Evolutionary conservation across 2,113 vertebrate species (phyloP).

Genomic region (Anthoscopus minutus): DNA sequence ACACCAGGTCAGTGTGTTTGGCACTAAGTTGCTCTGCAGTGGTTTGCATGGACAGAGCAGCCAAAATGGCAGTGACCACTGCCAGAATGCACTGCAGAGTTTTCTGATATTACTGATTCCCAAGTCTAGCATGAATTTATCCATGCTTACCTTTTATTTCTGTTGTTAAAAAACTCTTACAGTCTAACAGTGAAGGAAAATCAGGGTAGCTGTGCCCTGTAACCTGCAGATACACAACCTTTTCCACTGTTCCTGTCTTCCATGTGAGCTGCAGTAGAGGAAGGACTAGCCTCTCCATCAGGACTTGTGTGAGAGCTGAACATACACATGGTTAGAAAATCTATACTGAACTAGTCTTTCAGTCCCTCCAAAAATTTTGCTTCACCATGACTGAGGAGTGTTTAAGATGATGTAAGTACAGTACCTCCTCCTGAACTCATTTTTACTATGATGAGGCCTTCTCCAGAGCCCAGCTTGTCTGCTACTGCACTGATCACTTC

Average conservation of each 20-base stretch:
- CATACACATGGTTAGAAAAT: background rate
- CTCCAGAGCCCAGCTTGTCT: conserved; percentile 91
- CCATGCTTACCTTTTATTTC: background rate
- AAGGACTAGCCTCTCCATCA: background rate
- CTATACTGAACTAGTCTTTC: background rate
- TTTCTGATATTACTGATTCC: background rate
- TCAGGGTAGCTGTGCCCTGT: background rate
- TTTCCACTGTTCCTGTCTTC: background rate
- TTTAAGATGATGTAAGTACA: background rate
- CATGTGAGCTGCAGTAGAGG: background rate
- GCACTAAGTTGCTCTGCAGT: background rate
- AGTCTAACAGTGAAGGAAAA: background rate
- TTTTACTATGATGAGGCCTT: conserved; percentile 88
- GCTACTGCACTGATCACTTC: conserved; percentile 87
- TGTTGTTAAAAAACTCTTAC: background rate
- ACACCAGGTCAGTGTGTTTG: background rate
- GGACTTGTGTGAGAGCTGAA: background rate
- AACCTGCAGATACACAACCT: background rate
- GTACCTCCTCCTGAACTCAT: conserved; percentile 96
- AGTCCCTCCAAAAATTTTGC: background rate
- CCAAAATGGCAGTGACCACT: background rate
- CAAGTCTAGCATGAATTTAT: background rate
- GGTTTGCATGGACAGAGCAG: background rate
- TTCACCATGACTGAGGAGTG: background rate
- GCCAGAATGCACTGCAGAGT: background rate